Evolutionary conservation across 2,113 vertebrate genomes (phyloP).

Genomic region (rat (Rattus norvegicus)): GRCr8 NC_086025.1:115477001-115477500

Average conservation of each 20-base stretch:
- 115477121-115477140: slow-evolving; percentile 90
- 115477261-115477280: not conserved
- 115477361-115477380: not conserved
- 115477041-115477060: slow-evolving; percentile 34
- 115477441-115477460: not conserved
- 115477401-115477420: not conserved
- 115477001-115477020: not conserved
- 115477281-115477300: not conserved
- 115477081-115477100: slow-evolving; percentile 73
- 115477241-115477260: not conserved
- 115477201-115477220: not conserved
- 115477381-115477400: not conserved
- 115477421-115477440: not conserved
- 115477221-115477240: not conserved
- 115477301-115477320: not conserved
- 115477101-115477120: slow-evolving; percentile 92
- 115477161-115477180: slow-evolving; percentile 92
- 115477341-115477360: not conserved
- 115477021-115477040: not conserved
- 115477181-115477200: slow-evolving; percentile 84
- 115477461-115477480: not conserved
- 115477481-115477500: slow-evolving; percentile 26
- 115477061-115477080: not conserved
- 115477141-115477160: slow-evolving; percentile 85
- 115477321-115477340: not conserved